phyloP scores from a whole-genome alignment of 2,888 invertebrate species.

The Cantharis flavilabris region DNA sequence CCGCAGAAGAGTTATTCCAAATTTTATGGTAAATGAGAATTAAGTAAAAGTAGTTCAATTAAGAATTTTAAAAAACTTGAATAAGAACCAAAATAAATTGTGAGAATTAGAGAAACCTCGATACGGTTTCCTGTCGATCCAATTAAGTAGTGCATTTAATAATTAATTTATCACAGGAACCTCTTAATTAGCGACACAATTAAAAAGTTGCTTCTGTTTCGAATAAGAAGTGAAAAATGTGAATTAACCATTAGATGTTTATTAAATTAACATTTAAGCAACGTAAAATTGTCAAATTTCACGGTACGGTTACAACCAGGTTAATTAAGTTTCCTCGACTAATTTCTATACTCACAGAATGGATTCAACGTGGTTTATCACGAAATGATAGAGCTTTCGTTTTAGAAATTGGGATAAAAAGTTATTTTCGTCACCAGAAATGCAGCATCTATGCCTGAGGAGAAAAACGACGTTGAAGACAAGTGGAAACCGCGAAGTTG shows the following conservation, averaged over 20 bases:
- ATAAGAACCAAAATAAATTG: not conserved
- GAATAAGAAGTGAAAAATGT: not conserved
- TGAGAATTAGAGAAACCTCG: constrained; percentile 2
- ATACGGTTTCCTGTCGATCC: not conserved
- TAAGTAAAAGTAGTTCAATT: not conserved
- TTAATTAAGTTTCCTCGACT: not conserved
- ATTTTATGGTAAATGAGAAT: not conserved
- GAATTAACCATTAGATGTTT: not conserved
- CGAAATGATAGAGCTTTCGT: not conserved
- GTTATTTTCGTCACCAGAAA: not conserved
- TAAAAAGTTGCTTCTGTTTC: not conserved
- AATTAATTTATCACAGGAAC: not conserved
- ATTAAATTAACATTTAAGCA: not conserved
- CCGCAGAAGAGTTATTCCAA: not conserved
- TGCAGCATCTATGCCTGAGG: not conserved
- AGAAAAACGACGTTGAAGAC: not conserved
- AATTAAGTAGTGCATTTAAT: not conserved
- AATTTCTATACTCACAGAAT: not conserved
- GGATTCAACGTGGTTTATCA: not conserved
- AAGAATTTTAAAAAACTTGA: not conserved
- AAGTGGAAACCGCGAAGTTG: not conserved
- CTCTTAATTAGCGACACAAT: not conserved
- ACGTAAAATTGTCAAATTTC: not conserved
- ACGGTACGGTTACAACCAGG: not conserved
- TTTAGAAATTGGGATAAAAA: not conserved